Percentiles rank a stretch among this genome's conserved stretches.
These are phyloP conservation scores for Didymodactylos carnosus DNA, from an alignment of 2,888 invertebrate genomes.

Conservation along the genomic window DNA sequence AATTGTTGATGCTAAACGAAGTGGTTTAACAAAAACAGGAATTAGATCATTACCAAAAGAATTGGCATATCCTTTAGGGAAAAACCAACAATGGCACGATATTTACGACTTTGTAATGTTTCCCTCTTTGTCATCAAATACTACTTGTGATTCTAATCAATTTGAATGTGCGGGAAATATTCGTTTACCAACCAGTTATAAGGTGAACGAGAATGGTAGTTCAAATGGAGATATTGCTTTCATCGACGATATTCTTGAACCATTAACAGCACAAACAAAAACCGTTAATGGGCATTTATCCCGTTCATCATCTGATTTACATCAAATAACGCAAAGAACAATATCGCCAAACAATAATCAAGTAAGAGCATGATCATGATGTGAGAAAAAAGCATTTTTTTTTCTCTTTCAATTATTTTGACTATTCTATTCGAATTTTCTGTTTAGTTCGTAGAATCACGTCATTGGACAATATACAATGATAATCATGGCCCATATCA, in stretches of 20 bases:
- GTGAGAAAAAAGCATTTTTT: neutral
- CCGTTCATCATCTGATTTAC: neutral
- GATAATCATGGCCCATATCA: neutral
- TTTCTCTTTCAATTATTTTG: neutral
- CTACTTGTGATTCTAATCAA: neutral
- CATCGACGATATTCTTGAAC: neutral
- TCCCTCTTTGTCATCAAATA: neutral
- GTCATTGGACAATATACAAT: neutral
- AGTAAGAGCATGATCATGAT: neutral
- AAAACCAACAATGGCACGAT: constrained; percentile 29
- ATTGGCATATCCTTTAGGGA: constrained; percentile 26
- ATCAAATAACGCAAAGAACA: neutral
- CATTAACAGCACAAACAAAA: neutral
- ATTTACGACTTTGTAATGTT: constrained; percentile 24
- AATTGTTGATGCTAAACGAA: constrained; percentile 23
- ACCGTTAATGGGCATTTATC: neutral
- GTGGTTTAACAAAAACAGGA: constrained; percentile 23
- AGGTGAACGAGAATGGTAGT: neutral
- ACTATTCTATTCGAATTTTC: too few species aligned
- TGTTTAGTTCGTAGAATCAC: too few species aligned
- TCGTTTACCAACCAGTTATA: neutral
- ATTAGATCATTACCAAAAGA: constrained; percentile 30
- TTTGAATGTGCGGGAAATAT: neutral
- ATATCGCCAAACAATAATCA: neutral
- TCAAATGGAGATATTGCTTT: too few species aligned